Conservation (phyloP, 2,888 invertebrate species). For the Lingula anatina region DNA sequence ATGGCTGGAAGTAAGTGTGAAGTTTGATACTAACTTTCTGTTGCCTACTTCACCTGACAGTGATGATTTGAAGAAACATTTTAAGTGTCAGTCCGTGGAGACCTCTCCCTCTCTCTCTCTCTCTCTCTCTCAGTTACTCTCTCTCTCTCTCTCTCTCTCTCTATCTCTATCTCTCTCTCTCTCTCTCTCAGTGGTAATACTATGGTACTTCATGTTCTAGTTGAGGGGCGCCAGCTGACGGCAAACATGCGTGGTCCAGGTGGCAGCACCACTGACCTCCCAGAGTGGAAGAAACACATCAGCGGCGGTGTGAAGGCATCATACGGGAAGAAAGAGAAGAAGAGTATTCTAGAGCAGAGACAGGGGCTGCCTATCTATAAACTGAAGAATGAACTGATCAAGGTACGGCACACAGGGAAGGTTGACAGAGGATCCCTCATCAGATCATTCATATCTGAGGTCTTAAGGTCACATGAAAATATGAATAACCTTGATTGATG, state of each 20-base stretch:
- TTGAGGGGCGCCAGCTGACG: constrained; percentile 65
- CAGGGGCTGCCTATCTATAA: constrained; percentile 95
- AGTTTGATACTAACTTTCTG: too few relatives aligned
- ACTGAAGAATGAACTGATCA: constrained; percentile 86
- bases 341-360: constrained; percentile 89
- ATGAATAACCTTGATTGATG: neutral
- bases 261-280: constrained; percentile 64
- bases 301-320: constrained; percentile 97
- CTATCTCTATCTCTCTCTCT: too few relatives aligned
- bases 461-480: neutral
- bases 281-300: constrained; percentile 99
- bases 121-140: too few relatives aligned
- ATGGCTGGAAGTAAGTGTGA: too few relatives aligned
- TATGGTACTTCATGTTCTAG: constrained; percentile 31
- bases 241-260: constrained; percentile 79
- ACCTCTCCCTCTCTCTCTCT: too few relatives aligned
- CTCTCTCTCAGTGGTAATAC: too few relatives aligned
- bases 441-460: too few relatives aligned
- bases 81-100: too few relatives aligned
- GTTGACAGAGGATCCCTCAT: too few relatives aligned
- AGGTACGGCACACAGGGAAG: constrained; percentile 64
- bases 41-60: too few relatives aligned
- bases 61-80: too few relatives aligned
- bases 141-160: too few relatives aligned
- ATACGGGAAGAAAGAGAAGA: constrained; percentile 93